Percentiles rank a stretch among this genome's conserved stretches.
These are phyloP conservation scores for Callimorpha dominula DNA, from an alignment of 2,888 invertebrate species.

Conservation along the genomic window DNA sequence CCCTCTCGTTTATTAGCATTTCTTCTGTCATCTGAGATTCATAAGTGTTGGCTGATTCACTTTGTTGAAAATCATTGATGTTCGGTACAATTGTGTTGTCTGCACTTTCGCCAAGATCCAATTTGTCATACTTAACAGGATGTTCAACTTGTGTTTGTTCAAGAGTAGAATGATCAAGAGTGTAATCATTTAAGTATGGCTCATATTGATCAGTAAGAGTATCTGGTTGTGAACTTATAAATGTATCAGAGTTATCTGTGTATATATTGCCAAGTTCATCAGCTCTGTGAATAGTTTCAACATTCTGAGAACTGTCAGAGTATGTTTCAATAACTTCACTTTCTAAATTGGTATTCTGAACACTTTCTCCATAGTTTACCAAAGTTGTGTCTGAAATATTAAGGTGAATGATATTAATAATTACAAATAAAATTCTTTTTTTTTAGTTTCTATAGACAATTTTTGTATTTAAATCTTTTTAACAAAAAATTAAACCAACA, in stretches of 20 bases:
- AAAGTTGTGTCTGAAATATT: slow-evolving; percentile 74
- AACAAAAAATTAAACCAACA: too few species aligned
- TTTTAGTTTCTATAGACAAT: too few species aligned
- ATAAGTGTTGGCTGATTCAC: slow-evolving; percentile 63
- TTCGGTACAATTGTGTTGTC: slow-evolving; percentile 62
- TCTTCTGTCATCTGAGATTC: slow-evolving; percentile 77
- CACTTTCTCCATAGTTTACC: slow-evolving; percentile 77
- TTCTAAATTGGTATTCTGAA: slow-evolving; percentile 61
- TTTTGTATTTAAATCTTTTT: too few species aligned
- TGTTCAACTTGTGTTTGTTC: slow-evolving; percentile 60
- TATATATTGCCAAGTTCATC: slow-evolving; percentile 82
- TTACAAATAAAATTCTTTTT: too few species aligned
- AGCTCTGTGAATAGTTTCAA: slow-evolving; percentile 71
- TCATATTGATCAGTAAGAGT: slow-evolving; percentile 75
- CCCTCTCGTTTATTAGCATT: slow-evolving; percentile 83
- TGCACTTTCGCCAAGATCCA: slow-evolving; percentile 51
- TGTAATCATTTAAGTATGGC: slow-evolving; percentile 76
- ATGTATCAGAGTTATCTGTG: slow-evolving; percentile 72
- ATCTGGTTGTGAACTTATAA: slow-evolving; percentile 69
- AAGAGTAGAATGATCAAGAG: slow-evolving; percentile 68
- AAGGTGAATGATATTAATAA: not conserved
- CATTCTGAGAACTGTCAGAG: slow-evolving; percentile 73
- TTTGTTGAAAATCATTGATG: slow-evolving; percentile 71
- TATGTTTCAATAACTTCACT: slow-evolving; percentile 73
- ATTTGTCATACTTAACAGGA: slow-evolving; percentile 56